Percentiles rank a stretch among this genome's conserved stretches.
Conservation (phyloP, 53 echinoderm and acorn worm species). For the Stichopus horrens region DNA sequence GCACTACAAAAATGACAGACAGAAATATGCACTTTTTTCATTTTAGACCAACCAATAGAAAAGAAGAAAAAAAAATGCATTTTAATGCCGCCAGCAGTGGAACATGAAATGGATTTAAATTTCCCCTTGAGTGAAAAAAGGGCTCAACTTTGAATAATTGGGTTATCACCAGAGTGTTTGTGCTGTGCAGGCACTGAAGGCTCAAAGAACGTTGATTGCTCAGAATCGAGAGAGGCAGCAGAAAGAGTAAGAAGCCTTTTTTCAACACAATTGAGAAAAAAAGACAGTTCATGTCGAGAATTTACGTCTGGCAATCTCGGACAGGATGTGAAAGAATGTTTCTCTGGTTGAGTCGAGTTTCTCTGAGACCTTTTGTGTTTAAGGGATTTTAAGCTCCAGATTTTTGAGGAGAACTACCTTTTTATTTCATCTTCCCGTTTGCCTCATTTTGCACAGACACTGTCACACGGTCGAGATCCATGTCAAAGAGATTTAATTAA, state of each 20-base stretch:
- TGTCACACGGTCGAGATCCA: background rate
- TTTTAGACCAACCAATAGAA: background rate
- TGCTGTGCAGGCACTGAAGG: constrained; percentile 10
- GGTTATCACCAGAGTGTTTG: constrained; percentile 10
- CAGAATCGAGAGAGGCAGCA: background rate
- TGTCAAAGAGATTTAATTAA: background rate
- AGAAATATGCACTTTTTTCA: background rate
- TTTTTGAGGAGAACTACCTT: background rate
- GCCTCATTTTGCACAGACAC: background rate
- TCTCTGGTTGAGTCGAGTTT: too few species aligned
- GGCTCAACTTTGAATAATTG: constrained; percentile 18
- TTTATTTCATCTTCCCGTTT: background rate
- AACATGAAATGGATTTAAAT: constrained; percentile 18
- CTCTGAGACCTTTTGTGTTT: background rate
- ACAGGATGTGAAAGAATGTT: background rate
- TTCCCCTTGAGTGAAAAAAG: constrained; percentile 10
- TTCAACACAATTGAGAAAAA: background rate
- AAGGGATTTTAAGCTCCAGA: background rate
- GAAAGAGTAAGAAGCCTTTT: background rate
- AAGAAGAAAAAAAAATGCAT: background rate
- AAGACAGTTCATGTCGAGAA: background rate
- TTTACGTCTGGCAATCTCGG: background rate
- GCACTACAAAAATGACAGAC: too few species aligned
- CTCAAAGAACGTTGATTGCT: background rate
- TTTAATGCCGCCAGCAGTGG: constrained; percentile 2